Evolutionary conservation across 1,140 invertebrate genomes (phyloP).

Genomic region (Nasonia longicornis): DNA sequence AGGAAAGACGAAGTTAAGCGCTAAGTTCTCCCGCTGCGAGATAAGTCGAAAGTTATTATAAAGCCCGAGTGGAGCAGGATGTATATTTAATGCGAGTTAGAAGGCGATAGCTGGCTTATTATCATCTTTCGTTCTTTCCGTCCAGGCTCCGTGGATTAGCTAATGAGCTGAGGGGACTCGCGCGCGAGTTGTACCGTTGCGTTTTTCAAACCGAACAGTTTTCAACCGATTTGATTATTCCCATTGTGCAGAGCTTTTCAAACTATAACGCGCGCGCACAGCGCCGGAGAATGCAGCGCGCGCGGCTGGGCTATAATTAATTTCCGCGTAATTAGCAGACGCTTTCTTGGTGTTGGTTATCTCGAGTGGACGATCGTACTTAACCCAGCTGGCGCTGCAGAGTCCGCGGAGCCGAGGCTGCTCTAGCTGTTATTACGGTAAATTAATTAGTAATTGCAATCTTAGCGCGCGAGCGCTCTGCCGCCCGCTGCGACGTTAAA

Average conservation of each 20-base stretch:
- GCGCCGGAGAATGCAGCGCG: neutral
- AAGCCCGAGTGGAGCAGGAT: neutral
- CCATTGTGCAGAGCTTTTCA: neutral
- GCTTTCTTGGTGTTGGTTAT: slow-evolving; percentile 51
- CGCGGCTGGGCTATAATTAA: slow-evolving; percentile 51
- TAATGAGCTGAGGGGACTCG: neutral
- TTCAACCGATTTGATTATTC: neutral
- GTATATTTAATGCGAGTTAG: slow-evolving; percentile 13
- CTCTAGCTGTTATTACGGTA: slow-evolving; percentile 50
- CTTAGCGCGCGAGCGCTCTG: neutral
- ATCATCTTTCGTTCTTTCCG: neutral
- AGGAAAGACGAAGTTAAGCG: slow-evolving; percentile 30
- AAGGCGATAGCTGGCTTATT: slow-evolving; percentile 8
- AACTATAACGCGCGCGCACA: neutral
- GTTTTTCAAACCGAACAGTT: neutral
- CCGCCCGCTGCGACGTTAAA: neutral
- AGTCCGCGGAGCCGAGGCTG: slow-evolving; percentile 45
- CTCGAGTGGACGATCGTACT: slow-evolving; percentile 54
- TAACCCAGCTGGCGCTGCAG: slow-evolving; percentile 48
- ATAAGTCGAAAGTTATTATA: slow-evolving; percentile 38
- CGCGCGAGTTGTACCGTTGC: neutral
- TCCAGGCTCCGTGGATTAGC: neutral
- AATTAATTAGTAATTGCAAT: slow-evolving; percentile 48
- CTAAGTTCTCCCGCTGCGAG: slow-evolving; percentile 10
- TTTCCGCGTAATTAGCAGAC: slow-evolving; percentile 58